phyloP scores from a whole-genome alignment of 2,888 invertebrate genomes.

The Adelognathus sp. region DNA sequence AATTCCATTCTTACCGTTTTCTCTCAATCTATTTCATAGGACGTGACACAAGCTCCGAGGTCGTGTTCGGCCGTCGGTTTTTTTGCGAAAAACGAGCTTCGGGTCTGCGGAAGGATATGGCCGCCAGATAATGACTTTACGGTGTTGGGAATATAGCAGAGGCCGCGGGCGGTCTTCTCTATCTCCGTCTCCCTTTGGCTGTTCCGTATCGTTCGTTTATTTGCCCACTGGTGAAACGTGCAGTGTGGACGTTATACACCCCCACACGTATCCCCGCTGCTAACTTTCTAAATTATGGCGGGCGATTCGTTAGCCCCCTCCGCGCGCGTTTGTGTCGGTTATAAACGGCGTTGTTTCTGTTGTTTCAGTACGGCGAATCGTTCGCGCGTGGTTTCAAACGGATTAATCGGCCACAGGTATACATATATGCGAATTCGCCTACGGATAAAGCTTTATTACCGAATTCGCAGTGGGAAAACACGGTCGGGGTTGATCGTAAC shows the following conservation, averaged over 20 bases:
- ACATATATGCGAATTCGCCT: constrained; percentile 7
- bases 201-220: neutral
- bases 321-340: constrained; percentile 49
- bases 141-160: constrained; percentile 32
- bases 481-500: neutral
- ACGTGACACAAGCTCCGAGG: constrained; percentile 1
- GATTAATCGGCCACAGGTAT: constrained; percentile 54
- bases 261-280: constrained; percentile 28
- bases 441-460: constrained; percentile 42
- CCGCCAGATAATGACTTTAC: constrained; percentile 58
- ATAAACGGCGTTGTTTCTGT: constrained; percentile 37
- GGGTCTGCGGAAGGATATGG: constrained; percentile 13
- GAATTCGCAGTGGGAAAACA: neutral
- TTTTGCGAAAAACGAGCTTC: constrained; percentile 30
- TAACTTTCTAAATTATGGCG: constrained; percentile 70
- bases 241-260: constrained; percentile 17
- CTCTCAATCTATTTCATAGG: constrained; percentile 27
- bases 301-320: constrained; percentile 67
- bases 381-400: constrained; percentile 42
- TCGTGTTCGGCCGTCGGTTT: neutral
- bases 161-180: constrained; percentile 15
- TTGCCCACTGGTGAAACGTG: neutral
- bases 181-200: neutral
- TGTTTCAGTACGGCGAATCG: constrained; percentile 60
- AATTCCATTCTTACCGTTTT: neutral